Conservation (phyloP, 2,888 invertebrate genomes). For the Achlya flavicornis region DNA sequence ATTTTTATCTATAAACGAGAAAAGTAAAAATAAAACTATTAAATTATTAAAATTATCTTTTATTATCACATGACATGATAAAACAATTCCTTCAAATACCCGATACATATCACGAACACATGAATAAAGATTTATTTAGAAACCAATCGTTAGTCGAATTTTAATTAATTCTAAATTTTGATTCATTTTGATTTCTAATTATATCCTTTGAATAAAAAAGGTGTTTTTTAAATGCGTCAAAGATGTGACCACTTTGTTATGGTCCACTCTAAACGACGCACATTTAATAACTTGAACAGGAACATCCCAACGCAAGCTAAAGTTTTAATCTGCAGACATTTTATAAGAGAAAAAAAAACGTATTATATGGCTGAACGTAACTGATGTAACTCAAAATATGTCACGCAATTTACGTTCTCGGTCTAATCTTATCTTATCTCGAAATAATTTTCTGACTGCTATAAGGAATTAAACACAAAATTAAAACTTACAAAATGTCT, state of each 20-base stretch:
- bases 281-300: too few species aligned
- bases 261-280: not conserved
- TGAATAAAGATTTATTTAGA: constrained; percentile 15
- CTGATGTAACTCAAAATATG: too few species aligned
- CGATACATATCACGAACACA: constrained; percentile 1
- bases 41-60: constrained; percentile 44
- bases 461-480: too few species aligned
- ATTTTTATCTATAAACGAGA: not conserved
- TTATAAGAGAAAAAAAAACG: too few species aligned
- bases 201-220: constrained; percentile 21
- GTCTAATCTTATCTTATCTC: too few species aligned
- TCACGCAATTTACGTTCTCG: too few species aligned
- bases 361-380: too few species aligned
- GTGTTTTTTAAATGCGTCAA: not conserved
- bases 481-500: too few species aligned
- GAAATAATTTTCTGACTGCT: too few species aligned
- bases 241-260: not conserved
- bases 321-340: too few species aligned
- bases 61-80: constrained; percentile 60
- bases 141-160: constrained; percentile 5
- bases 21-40: constrained; percentile 33
- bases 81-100: constrained; percentile 29
- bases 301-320: too few species aligned
- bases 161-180: constrained; percentile 3
- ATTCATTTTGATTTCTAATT: constrained; percentile 7